phyloP scores from a whole-genome alignment of 2,888 invertebrate genomes.

The Agonopterix heracliana region DNA sequence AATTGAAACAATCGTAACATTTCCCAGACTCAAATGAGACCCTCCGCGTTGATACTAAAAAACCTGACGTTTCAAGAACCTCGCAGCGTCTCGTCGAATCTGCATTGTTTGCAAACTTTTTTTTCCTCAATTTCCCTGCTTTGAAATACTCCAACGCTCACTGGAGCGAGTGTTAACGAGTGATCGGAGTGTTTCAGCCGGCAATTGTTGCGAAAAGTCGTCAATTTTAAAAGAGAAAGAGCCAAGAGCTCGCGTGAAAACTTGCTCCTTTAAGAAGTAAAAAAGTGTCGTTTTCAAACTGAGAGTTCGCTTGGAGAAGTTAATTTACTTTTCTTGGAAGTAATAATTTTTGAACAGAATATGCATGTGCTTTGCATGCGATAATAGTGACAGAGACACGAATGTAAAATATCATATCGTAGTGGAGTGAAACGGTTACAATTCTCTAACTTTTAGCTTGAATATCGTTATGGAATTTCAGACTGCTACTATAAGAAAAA shows the following conservation, averaged over 20 bases:
- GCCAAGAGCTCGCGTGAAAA: constrained; percentile 2
- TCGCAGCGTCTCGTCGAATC: not conserved
- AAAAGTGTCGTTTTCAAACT: not conserved
- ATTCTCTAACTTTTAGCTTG: too few species aligned
- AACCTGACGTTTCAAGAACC: not conserved
- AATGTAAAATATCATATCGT: too few species aligned
- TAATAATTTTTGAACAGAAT: not conserved
- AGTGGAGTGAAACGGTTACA: too few species aligned
- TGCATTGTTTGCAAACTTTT: constrained; percentile 9
- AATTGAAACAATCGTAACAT: too few species aligned
- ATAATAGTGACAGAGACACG: too few species aligned
- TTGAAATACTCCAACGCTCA: not conserved
- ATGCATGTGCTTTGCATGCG: not conserved
- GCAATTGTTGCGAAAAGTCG: not conserved
- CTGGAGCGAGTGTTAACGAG: constrained; percentile 4
- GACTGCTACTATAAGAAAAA: too few species aligned
- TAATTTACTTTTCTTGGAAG: not conserved
- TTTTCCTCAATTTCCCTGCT: constrained; percentile 3
- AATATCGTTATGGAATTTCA: too few species aligned
- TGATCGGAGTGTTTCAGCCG: not conserved
- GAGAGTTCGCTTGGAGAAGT: too few species aligned
- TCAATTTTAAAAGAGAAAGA: not conserved
- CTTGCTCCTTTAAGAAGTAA: constrained; percentile 2
- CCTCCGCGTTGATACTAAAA: not conserved
- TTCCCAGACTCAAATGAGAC: too few species aligned